phyloP scores from a whole-genome alignment of 2,888 invertebrate genomes.

The Lepidocyrtoides sp. region DNA sequence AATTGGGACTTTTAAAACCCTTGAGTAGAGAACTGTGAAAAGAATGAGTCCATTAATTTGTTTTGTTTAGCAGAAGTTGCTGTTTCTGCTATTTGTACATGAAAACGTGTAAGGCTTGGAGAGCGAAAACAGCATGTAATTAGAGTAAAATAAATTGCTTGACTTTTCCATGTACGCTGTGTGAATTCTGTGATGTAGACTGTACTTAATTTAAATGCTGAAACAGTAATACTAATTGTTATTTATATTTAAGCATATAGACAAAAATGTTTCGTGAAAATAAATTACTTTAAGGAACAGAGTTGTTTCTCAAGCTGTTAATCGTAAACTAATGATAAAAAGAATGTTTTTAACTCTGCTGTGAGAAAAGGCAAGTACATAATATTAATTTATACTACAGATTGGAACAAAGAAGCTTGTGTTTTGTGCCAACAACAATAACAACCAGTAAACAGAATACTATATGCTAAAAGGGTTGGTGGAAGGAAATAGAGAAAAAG shows the following conservation, averaged over 20 bases:
- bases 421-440: slow-evolving; percentile 31
- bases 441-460: not conserved
- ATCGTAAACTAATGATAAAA: not conserved
- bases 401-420: slow-evolving; percentile 45
- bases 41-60: too few relatives aligned
- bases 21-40: too few relatives aligned
- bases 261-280: too few relatives aligned
- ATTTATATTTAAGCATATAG: not conserved
- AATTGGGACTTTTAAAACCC: too few relatives aligned
- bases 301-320: not conserved
- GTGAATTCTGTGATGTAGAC: slow-evolving; percentile 14
- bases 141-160: not conserved
- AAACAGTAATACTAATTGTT: not conserved
- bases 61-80: too few relatives aligned
- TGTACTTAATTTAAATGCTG: not conserved
- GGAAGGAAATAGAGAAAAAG: too few relatives aligned
- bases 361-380: not conserved
- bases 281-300: not conserved
- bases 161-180: not conserved
- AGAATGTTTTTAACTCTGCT: not conserved
- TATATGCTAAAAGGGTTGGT: too few relatives aligned
- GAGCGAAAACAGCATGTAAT: too few relatives aligned
- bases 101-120: too few relatives aligned
- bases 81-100: too few relatives aligned
- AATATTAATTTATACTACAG: not conserved